Evolutionary conservation across 2,888 invertebrate genomes (phyloP).

Genomic region (Anticlea derivata): DNA sequence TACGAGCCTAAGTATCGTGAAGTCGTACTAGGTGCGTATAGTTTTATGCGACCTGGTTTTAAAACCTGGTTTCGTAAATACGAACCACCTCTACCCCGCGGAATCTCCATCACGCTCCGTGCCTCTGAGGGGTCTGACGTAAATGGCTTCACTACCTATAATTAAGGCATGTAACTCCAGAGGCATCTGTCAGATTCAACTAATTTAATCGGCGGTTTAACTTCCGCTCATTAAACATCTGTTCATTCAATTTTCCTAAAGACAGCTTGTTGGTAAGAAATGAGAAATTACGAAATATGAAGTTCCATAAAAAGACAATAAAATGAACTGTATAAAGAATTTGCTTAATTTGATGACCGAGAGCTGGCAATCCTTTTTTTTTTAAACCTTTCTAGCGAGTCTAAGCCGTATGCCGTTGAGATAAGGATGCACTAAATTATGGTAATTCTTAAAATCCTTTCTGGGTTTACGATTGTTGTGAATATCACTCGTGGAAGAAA

Average conservation of each 20-base stretch:
- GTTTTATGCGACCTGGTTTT: too few species aligned
- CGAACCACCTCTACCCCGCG: too few species aligned
- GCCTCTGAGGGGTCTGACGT: too few species aligned
- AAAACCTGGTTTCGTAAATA: too few species aligned
- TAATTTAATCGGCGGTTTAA: slow-evolving; percentile 10
- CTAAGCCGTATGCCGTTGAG: slow-evolving; percentile 8
- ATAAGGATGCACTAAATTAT: slow-evolving; percentile 10
- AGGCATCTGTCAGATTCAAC: too few species aligned
- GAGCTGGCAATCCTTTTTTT: slow-evolving; percentile 1
- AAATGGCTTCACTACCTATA: too few species aligned
- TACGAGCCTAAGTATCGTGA: too few species aligned
- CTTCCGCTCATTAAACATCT: slow-evolving; percentile 7
- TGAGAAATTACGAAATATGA: slow-evolving; percentile 15
- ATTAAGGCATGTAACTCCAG: too few species aligned
- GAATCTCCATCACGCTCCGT: too few species aligned
- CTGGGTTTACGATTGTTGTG: slow-evolving; percentile 17
- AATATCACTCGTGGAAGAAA: slow-evolving; percentile 11
- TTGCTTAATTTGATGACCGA: slow-evolving; percentile 32
- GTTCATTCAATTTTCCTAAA: slow-evolving; percentile 14
- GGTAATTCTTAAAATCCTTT: slow-evolving; percentile 12
- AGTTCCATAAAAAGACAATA: slow-evolving; percentile 29
- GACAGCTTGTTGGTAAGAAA: slow-evolving; percentile 13
- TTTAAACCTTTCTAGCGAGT: slow-evolving; percentile 2
- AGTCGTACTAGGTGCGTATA: too few species aligned
- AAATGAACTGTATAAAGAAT: slow-evolving; percentile 31